These are phyloP conservation scores for Prunella fulvescens DNA, from an alignment of 2,113 vertebrate genomes.

Conservation along the genomic window DNA sequence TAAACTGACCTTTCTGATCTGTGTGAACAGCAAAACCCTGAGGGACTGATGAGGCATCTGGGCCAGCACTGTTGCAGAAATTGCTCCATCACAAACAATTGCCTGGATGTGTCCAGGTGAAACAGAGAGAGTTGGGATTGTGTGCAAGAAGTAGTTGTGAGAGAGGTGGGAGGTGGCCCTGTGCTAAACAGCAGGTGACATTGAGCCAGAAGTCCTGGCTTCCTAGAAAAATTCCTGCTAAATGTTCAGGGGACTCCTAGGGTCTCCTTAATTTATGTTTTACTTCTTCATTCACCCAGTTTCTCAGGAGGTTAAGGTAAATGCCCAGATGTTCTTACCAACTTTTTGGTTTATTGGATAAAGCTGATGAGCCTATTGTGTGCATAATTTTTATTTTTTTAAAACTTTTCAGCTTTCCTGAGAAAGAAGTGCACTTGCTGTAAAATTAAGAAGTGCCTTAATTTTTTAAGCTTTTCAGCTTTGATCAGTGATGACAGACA, in stretches of 20 bases:
- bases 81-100: background rate
- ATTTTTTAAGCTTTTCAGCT: too few species aligned
- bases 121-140: background rate
- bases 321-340: background rate
- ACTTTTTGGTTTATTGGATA: background rate
- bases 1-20: background rate
- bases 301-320: background rate
- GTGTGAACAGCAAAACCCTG: background rate
- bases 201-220: background rate
- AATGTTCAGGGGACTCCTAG: background rate
- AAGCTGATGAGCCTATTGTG: background rate
- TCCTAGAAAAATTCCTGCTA: background rate
- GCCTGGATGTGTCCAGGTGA: background rate
- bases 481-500: background rate
- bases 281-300: background rate
- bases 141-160: background rate
- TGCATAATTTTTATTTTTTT: background rate
- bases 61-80: background rate
- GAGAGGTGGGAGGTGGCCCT: background rate
- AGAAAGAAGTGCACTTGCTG: background rate
- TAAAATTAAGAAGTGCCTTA: background rate
- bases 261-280: background rate
- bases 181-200: background rate
- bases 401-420: background rate
- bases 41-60: background rate